phyloP scores from a whole-genome alignment of 2,113 vertebrate genomes.

The Protobothrops flavoviridis region DNA sequence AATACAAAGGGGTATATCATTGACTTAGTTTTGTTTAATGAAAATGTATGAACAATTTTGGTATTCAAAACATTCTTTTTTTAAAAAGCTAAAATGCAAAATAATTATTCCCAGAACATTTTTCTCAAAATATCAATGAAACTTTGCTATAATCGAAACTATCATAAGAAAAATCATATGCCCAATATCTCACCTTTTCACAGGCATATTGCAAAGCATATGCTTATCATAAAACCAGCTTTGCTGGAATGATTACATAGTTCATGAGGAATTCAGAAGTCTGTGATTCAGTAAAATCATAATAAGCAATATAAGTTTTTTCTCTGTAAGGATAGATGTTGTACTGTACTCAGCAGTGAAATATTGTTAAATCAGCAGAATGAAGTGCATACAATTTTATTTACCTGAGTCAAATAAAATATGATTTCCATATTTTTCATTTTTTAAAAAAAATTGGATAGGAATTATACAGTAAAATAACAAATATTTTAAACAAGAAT shows the following conservation, averaged over 20 bases:
- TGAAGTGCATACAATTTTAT: constrained; percentile 31
- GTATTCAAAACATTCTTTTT: constrained; percentile 55
- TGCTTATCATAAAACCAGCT: constrained; percentile 29
- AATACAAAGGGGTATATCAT: constrained; percentile 62
- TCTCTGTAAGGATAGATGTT: fast-evolving
- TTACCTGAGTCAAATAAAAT: constrained; percentile 34
- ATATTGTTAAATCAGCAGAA: constrained; percentile 24
- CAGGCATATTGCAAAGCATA: constrained; percentile 3
- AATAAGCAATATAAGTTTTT: not conserved
- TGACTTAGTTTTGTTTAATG: constrained; percentile 53
- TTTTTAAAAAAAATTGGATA: not conserved
- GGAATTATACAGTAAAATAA: not conserved
- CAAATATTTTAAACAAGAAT: not conserved
- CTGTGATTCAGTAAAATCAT: constrained; percentile 12
- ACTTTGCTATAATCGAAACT: constrained; percentile 42
- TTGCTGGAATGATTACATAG: not conserved
- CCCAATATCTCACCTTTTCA: constrained; percentile 38
- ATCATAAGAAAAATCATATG: constrained; percentile 49
- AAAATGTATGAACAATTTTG: constrained; percentile 40
- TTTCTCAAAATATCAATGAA: constrained; percentile 42
- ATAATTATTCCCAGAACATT: constrained; percentile 40
- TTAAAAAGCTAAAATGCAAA: constrained; percentile 45
- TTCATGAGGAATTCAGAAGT: constrained; percentile 24
- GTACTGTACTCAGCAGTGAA: not conserved
- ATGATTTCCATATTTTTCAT: constrained; percentile 14